These are phyloP conservation scores for Podabrus alpinus DNA, from an alignment of 2,888 invertebrate genomes.

Conservation along the genomic window DNA sequence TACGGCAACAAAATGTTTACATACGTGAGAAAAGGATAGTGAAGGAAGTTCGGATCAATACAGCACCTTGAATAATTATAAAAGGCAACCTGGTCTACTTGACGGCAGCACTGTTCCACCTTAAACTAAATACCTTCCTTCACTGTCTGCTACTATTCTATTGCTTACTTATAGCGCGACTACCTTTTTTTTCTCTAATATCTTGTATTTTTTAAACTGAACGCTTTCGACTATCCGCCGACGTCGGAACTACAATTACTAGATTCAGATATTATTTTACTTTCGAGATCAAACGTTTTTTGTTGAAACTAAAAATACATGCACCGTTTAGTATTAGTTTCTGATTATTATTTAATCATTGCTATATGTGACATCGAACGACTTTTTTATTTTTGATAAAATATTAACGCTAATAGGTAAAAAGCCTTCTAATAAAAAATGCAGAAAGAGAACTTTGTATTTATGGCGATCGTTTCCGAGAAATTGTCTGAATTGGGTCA, in stretches of 20 bases:
- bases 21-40: constrained; percentile 45
- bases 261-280: neutral
- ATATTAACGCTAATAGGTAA: constrained; percentile 22
- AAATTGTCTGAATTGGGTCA: constrained; percentile 29
- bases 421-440: constrained; percentile 24
- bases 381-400: constrained; percentile 14
- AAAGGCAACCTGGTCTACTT: constrained; percentile 52
- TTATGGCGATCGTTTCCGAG: constrained; percentile 26
- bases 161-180: constrained; percentile 25
- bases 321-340: neutral
- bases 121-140: constrained; percentile 43
- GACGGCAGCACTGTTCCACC: constrained; percentile 47
- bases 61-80: constrained; percentile 56
- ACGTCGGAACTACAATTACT: neutral
- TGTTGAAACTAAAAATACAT: neutral
- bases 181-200: constrained; percentile 9
- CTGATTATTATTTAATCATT: neutral
- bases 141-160: constrained; percentile 26
- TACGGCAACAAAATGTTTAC: constrained; percentile 40
- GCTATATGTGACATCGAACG: neutral
- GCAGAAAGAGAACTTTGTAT: constrained; percentile 17
- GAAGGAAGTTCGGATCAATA: constrained; percentile 54
- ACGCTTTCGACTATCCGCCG: neutral
- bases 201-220: neutral
- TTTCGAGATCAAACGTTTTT: neutral